Conservation (phyloP, 2,888 invertebrate genomes). For the Phalera bucephala region DNA sequence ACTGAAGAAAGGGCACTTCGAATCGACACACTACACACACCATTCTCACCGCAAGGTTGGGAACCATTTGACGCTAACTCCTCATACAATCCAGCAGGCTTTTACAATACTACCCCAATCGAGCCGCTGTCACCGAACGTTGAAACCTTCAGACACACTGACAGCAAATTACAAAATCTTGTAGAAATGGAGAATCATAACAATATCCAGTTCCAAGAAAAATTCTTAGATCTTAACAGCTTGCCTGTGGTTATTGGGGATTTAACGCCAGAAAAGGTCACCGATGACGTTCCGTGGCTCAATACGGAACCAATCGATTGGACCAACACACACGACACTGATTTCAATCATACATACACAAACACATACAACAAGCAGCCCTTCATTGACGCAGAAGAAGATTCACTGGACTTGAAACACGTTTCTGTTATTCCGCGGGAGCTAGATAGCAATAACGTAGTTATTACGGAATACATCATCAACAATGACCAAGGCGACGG, state of each 20-base stretch:
- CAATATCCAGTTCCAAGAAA: conserved; percentile 53
- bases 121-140: conserved; percentile 57
- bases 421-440: conserved; percentile 65
- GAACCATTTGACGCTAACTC: conserved; percentile 65
- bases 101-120: conserved; percentile 51
- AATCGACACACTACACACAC: conserved; percentile 71
- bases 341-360: conserved; percentile 51
- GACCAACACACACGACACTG: conserved; percentile 45
- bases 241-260: conserved; percentile 69
- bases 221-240: conserved; percentile 61
- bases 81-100: conserved; percentile 55
- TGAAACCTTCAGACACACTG: conserved; percentile 47
- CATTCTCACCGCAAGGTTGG: conserved; percentile 72
- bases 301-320: conserved; percentile 45
- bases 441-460: conserved; percentile 60
- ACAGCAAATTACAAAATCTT: conserved; percentile 41
- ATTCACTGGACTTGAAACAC: conserved; percentile 63
- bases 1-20: conserved; percentile 67
- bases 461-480: conserved; percentile 58
- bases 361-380: conserved; percentile 58
- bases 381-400: conserved; percentile 69
- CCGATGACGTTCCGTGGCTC: conserved; percentile 51
- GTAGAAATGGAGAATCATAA: conserved; percentile 34
- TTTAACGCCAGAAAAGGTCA: conserved; percentile 51
- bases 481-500: conserved; percentile 36